Percentiles rank a stretch among this genome's conserved stretches.
These are phyloP conservation scores for Chelmon rostratus DNA, from an alignment of 2,797 vertebrate species.

Conservation along the genomic window DNA sequence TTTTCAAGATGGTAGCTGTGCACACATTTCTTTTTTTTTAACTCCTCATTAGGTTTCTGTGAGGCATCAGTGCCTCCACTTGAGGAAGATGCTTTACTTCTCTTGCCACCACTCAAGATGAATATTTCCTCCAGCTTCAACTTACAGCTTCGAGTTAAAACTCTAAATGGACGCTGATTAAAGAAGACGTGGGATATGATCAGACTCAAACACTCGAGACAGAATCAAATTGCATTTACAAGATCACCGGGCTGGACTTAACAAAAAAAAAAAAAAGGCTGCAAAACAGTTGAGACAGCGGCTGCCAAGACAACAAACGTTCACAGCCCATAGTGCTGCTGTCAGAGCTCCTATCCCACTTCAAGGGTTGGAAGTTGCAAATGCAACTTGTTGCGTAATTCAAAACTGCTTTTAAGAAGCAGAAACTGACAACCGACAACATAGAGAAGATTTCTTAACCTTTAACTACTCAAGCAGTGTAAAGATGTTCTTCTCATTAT, in stretches of 20 bases:
- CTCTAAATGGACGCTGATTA: conserved; percentile 17
- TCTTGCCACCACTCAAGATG: background rate
- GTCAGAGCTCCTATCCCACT: background rate
- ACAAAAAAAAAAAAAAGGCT: background rate
- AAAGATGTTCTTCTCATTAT: background rate
- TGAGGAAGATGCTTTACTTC: background rate
- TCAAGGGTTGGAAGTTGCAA: background rate
- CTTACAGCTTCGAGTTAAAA: conserved; percentile 9
- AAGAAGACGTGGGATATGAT: conserved; percentile 16
- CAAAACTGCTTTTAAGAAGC: background rate
- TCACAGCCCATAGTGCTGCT: background rate
- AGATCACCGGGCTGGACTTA: background rate
- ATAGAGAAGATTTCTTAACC: no score
- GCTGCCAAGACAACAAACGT: background rate
- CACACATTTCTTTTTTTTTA: background rate
- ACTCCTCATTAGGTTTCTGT: conserved; percentile 9
- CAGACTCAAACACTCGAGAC: conserved; percentile 16
- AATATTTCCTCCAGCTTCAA: conserved; percentile 9
- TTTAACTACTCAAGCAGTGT: no score
- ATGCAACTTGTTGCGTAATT: conserved; percentile 2
- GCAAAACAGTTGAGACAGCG: background rate
- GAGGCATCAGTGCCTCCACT: conserved; percentile 9
- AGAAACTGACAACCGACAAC: no score
- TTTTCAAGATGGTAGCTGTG: background rate
- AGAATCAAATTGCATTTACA: conserved; percentile 16